Base-by-base conservation (phyloP, 2,113 vertebrate species). In the Lethenteron camtschaticum region DNA sequence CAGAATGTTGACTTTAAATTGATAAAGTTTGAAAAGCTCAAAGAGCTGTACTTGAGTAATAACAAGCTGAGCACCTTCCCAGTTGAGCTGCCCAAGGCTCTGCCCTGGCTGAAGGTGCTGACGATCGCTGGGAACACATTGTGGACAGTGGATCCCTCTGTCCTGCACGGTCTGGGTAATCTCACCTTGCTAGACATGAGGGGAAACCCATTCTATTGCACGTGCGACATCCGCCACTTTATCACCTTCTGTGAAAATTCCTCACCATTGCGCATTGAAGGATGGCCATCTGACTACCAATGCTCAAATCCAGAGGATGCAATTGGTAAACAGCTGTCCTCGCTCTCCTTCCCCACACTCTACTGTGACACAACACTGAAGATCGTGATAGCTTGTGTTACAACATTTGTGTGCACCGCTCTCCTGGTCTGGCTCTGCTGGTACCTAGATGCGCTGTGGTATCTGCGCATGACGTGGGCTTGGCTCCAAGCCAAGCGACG, bases 401-500 rank as follows among this genome's bases (percentile, higher is more conserved):
- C 72, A 63, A 71, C 79, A 2, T 69, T 85, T 55, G 58, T 83
- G 12, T 1, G 75, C 1, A 69, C 78, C 18, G 55, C 80, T 4
- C 2, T 80, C 41, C 3, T 74, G 0, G 77, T 57, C 1, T 63
- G 55, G 7, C 1, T 90, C 71, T 95, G 89, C 72, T 71, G 78
- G 63, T 76, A 56, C 69, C 74, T 87, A 57, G 90, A 95, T 2
- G 69, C 82, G 41, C 85, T 76, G 13, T 96, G 90, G 90, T 96
- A 90, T 70, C 58, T 80, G 4, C 73, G 81, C 60, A 95, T 91
- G 88, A 77, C 78, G 5, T 87, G 79, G 79, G 82, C 86, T 75
- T 96, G 87, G 87, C 81, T 83, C n/a, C 84, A 77, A 74, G 82
- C 81, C 3, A 88, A 85, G 75, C 82, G 73, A 20, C 79, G 86